phyloP scores from a whole-genome alignment of 2,797 vertebrate genomes.

The Oceanodroma leucorhoa region DNA sequence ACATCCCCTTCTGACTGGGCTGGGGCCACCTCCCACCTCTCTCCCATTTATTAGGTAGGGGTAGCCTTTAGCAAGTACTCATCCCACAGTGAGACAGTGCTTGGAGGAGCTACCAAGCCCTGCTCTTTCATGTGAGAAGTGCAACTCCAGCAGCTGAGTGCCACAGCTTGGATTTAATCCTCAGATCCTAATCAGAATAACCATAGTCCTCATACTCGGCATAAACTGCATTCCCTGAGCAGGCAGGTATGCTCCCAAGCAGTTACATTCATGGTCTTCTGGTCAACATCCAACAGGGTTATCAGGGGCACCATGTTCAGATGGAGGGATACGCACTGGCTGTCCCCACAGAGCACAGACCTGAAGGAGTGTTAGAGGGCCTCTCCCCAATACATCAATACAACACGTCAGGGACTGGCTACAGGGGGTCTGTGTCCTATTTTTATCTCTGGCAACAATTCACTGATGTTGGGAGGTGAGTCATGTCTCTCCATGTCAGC shows the following conservation, averaged over 20 bases:
- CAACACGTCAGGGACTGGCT: neutral
- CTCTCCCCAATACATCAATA: neutral
- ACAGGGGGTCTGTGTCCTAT: neutral
- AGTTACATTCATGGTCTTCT: neutral
- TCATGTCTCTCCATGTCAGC: neutral
- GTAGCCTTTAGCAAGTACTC: neutral
- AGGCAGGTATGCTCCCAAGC: neutral
- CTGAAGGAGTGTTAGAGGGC: neutral
- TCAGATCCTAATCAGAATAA: neutral
- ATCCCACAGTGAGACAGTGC: neutral
- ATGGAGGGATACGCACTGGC: neutral
- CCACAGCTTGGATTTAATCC: neutral
- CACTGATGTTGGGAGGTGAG: accelerated
- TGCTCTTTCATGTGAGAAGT: neutral
- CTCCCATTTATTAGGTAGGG: neutral
- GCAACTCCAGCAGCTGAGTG: neutral
- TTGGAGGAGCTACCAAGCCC: neutral
- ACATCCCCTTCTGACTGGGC: neutral
- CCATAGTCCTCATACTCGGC: neutral
- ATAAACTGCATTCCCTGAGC: neutral
- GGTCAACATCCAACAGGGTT: neutral
- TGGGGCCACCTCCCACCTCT: neutral
- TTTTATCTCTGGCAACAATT: neutral
- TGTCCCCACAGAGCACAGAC: neutral
- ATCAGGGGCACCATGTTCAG: neutral